These are phyloP conservation scores for Chloebia gouldiae DNA, from an alignment of 2,113 vertebrate genomes.

Conservation along the genomic window DNA sequence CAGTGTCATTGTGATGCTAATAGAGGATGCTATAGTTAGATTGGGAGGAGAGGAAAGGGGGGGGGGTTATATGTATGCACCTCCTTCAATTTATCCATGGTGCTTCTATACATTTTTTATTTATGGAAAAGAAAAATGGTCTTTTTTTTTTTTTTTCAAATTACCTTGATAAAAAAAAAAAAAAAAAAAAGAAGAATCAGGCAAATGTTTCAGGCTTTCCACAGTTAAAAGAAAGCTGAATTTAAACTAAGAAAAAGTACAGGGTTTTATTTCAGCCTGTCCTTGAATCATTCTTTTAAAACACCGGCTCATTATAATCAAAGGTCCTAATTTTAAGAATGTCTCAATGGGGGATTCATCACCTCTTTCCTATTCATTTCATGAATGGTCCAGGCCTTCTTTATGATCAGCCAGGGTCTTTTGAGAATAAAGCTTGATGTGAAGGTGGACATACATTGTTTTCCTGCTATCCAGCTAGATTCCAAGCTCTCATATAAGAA, in stretches of 20 bases:
- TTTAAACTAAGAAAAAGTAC: constrained; percentile 19
- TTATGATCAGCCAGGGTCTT: constrained; percentile 13
- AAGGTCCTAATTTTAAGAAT: constrained; percentile 53
- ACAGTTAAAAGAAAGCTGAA: constrained; percentile 36
- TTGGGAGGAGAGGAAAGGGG: background rate
- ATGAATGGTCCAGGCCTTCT: constrained; percentile 9
- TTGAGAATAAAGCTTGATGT: constrained; percentile 30
- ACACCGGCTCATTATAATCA: constrained; percentile 40
- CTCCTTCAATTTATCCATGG: background rate
- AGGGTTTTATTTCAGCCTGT: constrained; percentile 46
- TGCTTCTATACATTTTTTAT: constrained; percentile 22
- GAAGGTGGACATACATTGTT: background rate
- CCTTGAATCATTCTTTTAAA: constrained; percentile 53
- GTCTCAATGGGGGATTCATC: background rate
- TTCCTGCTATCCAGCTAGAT: background rate
- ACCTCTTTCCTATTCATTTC: constrained; percentile 20
- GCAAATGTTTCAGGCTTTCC: constrained; percentile 20
- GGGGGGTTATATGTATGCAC: background rate
- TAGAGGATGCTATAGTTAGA: background rate
- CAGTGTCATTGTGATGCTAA: constrained; percentile 52
- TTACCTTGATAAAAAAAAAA: constrained; percentile 25
- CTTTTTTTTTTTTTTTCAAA: constrained; percentile 8
- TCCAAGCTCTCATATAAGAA: constrained; percentile 15
- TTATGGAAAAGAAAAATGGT: background rate
- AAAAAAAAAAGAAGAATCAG: constrained; percentile 36